phyloP scores from a whole-genome alignment of 2,113 vertebrate species.

The Trichomycterus rosablanca region DNA sequence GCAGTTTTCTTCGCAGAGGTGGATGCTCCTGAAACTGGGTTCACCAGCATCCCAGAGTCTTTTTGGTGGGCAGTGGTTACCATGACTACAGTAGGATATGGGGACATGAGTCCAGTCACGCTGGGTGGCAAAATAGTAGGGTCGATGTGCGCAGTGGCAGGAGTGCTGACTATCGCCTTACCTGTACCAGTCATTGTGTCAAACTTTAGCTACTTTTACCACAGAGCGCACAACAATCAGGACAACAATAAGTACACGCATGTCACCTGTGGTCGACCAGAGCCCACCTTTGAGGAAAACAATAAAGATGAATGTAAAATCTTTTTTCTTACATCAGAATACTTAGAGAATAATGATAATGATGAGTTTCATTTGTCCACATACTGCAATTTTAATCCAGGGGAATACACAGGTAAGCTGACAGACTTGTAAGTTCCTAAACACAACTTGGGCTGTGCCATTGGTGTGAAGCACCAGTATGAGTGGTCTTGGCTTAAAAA shows the following conservation, averaged over 20 bases:
- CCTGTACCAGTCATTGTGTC: constrained; percentile 79
- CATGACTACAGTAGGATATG: constrained; percentile 95
- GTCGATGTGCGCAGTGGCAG: constrained; percentile 88
- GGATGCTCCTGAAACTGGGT: constrained; percentile 79
- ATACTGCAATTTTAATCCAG: constrained; percentile 49
- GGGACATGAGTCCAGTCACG: constrained; percentile 91
- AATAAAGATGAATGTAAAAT: constrained; percentile 72
- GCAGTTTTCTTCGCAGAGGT: constrained; percentile 91
- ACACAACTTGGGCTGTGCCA: too few relatives aligned
- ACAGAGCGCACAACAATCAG: constrained; percentile 83
- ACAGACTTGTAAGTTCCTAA: constrained; percentile 58
- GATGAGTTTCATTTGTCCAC: constrained; percentile 69
- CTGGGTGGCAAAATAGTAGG: constrained; percentile 92
- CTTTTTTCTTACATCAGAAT: constrained; percentile 78
- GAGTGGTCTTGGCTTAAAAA: too few relatives aligned
- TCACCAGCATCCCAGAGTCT: constrained; percentile 87
- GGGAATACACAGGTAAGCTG: constrained; percentile 57
- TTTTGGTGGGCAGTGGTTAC: constrained; percentile 98
- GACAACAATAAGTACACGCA: constrained; percentile 82
- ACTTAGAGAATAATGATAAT: constrained; percentile 56
- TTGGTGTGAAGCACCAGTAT: too few relatives aligned
- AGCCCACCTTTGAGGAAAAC: constrained; percentile 64
- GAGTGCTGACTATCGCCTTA: constrained; percentile 88
- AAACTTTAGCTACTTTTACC: constrained; percentile 81
- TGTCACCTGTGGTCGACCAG: constrained; percentile 83